A percentile compares a stretch with the other conserved stretches of the same genome.
Conservation (phyloP, 2,113 vertebrate species). For the Sturnira hondurensis region DNA sequence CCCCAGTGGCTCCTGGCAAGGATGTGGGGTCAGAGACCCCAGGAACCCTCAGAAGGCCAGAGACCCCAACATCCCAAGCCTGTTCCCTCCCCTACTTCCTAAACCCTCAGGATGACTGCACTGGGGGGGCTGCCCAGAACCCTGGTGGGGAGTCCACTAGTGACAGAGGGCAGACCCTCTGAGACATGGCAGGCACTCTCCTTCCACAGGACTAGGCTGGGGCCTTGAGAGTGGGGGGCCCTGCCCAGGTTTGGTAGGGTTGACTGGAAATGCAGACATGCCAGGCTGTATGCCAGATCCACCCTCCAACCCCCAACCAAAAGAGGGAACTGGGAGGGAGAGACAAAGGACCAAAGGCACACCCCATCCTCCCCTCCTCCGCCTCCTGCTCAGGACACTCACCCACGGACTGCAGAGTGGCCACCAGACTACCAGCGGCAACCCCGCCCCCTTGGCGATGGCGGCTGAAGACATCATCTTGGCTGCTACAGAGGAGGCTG, state of each 20-base stretch:
- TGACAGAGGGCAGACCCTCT: background rate
- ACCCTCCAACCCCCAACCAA: background rate
- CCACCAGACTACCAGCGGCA: background rate
- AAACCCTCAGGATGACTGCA: too few relatives aligned
- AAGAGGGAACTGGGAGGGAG: background rate
- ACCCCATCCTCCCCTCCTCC: too few relatives aligned
- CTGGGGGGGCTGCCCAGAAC: background rate
- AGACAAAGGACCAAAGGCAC: background rate
- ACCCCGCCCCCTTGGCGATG: background rate
- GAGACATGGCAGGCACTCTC: background rate
- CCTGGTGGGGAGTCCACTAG: background rate
- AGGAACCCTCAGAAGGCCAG: background rate
- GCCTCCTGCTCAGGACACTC: background rate
- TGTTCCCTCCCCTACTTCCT: background rate
- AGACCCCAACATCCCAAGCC: too few relatives aligned
- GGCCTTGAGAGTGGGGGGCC: fast-evolving
- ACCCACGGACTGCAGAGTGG: background rate
- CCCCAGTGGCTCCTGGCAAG: background rate
- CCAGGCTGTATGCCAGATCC: fast-evolving
- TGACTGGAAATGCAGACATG: background rate
- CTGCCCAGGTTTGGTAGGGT: background rate
- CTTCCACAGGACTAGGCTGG: background rate
- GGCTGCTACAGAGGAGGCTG: background rate
- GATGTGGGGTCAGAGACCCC: background rate
- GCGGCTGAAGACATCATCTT: slow-evolving; percentile 31